Conservation (phyloP, 2,113 vertebrate species). For the Cynocephalus volans region DNA sequence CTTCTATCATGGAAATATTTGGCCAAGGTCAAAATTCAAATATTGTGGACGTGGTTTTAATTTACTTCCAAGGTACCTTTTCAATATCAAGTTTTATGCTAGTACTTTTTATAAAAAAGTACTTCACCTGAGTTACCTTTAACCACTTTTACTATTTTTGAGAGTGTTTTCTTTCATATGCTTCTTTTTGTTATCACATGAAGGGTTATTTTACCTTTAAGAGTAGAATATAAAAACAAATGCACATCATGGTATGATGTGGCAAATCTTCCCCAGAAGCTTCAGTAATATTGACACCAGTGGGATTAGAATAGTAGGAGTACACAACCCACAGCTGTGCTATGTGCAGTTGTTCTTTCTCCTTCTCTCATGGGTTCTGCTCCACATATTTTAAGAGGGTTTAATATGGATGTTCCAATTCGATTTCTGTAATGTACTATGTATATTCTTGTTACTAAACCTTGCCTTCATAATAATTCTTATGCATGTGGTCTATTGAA, state of each 20-base stretch:
- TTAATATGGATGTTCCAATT: not conserved
- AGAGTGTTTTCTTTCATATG: not conserved
- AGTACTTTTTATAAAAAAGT: not conserved
- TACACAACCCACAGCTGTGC: rapidly evolving
- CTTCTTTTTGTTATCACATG: not conserved
- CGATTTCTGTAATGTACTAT: not conserved
- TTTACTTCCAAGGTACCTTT: not conserved
- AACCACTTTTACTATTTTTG: not conserved
- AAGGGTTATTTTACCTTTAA: not conserved
- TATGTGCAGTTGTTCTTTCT: not conserved
- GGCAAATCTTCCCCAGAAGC: not conserved
- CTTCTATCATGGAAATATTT: not conserved
- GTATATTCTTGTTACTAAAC: conserved; percentile 56
- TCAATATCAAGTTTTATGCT: not conserved
- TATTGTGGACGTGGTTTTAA: not conserved
- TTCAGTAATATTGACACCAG: not conserved
- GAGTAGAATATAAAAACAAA: conserved; percentile 39
- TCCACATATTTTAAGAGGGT: conserved; percentile 10
- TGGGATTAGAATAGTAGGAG: not conserved
- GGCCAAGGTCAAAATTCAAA: not conserved
- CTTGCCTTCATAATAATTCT: conserved; percentile 52
- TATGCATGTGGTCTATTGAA: not conserved
- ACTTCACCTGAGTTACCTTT: not conserved
- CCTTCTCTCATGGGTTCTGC: not conserved
- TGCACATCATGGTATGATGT: not conserved